A percentile compares a stretch with the other conserved stretches of the same genome.
These are phyloP conservation scores for Pachypeltis micranthus DNA, from an alignment of 1,140 invertebrate species.

Conservation along the genomic window DNA sequence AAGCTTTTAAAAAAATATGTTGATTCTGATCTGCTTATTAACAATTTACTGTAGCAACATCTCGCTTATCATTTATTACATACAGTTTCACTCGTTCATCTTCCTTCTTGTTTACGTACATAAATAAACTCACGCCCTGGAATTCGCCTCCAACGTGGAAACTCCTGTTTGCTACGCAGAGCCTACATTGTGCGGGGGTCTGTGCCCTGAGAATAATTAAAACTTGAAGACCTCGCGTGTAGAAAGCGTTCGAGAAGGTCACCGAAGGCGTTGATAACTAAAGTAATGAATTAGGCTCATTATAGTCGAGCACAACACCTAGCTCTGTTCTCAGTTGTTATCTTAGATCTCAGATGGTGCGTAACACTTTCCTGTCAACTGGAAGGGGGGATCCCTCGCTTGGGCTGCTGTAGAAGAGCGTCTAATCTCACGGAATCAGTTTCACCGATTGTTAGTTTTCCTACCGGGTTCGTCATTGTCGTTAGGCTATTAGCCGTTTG, in stretches of 20 bases:
- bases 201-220: conserved; percentile 10
- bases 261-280: background rate
- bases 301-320: background rate
- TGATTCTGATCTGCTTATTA: too few relatives aligned
- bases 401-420: background rate
- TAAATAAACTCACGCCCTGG: too few relatives aligned
- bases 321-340: background rate
- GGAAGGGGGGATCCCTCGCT: too few relatives aligned
- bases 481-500: conserved; percentile 5
- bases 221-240: background rate
- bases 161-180: too few relatives aligned
- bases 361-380: conserved; percentile 6
- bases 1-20: too few relatives aligned
- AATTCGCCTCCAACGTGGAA: too few relatives aligned
- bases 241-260: background rate
- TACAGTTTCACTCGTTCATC: too few relatives aligned
- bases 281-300: conserved; percentile 9
- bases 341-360: conserved; percentile 2
- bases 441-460: conserved; percentile 1
- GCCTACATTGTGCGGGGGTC: too few relatives aligned
- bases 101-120: too few relatives aligned
- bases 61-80: too few relatives aligned
- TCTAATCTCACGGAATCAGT: conserved; percentile 9
- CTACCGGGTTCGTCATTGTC: background rate
- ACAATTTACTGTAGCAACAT: too few relatives aligned